phyloP scores from a whole-genome alignment of 2,797 vertebrate species.

The Rhinichthys osculus region DNA sequence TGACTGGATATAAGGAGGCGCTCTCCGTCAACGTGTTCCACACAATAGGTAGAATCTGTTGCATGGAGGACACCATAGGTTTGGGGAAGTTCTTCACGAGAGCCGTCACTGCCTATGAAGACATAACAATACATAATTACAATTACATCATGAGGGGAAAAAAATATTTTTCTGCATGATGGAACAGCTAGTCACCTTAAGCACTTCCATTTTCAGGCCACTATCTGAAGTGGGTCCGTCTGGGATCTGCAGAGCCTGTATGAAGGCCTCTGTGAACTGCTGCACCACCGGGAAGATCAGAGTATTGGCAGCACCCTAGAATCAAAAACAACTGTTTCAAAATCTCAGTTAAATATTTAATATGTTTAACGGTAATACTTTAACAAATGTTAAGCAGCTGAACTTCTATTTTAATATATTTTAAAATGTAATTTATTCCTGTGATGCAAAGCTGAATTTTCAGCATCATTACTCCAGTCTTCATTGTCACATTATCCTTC shows the following conservation, averaged over 20 bases:
- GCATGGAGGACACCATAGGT: slow-evolving; percentile 98
- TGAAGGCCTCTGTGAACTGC: slow-evolving; percentile 97
- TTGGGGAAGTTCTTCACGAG: slow-evolving; percentile 98
- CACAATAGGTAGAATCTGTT: slow-evolving; percentile 97
- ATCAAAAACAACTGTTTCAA: background rate
- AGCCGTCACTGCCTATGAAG: slow-evolving; percentile 90
- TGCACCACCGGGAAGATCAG: slow-evolving; percentile 97
- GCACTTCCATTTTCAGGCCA: slow-evolving; percentile 97
- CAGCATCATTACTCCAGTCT: background rate
- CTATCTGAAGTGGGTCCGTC: slow-evolving; percentile 95
- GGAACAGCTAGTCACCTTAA: slow-evolving; percentile 83
- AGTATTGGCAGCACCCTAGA: slow-evolving; percentile 93
- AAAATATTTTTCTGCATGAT: background rate
- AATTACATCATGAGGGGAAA: background rate
- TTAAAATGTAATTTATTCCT: background rate
- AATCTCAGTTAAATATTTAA: background rate
- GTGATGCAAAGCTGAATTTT: background rate
- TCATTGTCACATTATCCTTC: background rate
- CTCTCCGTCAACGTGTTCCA: slow-evolving; percentile 98
- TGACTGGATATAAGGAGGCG: slow-evolving; percentile 95
- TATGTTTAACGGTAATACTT: background rate
- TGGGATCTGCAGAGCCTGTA: slow-evolving; percentile 95
- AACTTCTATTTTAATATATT: background rate
- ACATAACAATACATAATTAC: background rate
- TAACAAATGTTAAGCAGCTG: background rate